A percentile compares a stretch with the other conserved stretches of the same genome.
phyloP scores from a whole-genome alignment of 2,113 vertebrate species.

The Upupa epops region DNA sequence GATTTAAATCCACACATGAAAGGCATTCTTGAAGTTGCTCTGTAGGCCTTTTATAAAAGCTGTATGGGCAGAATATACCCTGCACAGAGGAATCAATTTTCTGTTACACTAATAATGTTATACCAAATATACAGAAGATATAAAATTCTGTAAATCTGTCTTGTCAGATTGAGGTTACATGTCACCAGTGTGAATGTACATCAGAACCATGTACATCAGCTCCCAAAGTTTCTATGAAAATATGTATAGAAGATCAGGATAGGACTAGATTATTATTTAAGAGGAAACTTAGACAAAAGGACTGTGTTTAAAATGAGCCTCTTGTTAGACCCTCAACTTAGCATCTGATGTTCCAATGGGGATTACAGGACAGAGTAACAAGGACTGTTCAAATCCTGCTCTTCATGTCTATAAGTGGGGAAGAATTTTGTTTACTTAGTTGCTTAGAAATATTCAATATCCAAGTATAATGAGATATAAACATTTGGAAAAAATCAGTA shows the following conservation, averaged over 20 bases:
- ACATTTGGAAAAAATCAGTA: rapidly evolving
- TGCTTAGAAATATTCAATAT: neutral
- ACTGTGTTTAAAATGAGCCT: neutral
- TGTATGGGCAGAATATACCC: neutral
- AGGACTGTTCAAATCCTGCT: neutral
- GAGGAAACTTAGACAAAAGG: neutral
- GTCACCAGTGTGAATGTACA: neutral
- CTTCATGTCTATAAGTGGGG: neutral
- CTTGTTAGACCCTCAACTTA: neutral
- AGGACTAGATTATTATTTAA: neutral
- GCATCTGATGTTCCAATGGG: neutral
- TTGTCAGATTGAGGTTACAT: neutral
- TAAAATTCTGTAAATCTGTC: neutral
- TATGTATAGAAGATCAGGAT: neutral
- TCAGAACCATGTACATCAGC: neutral
- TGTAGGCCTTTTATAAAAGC: neutral
- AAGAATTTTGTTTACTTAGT: neutral
- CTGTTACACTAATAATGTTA: neutral
- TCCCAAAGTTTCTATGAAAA: neutral
- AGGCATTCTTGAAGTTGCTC: neutral
- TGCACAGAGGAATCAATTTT: neutral
- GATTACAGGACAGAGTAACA: neutral
- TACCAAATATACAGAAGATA: neutral
- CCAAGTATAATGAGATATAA: neutral
- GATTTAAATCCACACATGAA: neutral